Evolutionary conservation across 2,888 invertebrate species (phyloP).

Genomic region (Panorpa germanica): DNA sequence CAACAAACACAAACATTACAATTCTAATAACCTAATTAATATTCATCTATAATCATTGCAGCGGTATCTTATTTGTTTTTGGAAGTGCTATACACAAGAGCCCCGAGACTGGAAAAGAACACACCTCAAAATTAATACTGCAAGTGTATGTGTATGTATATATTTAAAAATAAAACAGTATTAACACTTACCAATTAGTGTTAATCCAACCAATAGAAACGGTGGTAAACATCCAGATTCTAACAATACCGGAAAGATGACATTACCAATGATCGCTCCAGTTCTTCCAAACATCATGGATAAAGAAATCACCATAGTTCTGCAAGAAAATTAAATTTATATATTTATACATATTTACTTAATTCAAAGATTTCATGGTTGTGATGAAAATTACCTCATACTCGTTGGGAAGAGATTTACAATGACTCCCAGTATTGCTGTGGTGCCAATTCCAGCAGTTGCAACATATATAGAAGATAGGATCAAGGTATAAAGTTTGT

Average conservation of each 20-base stretch:
- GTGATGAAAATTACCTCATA: conserved; percentile 27
- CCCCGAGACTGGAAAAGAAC: conserved; percentile 15
- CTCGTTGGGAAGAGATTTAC: conserved; percentile 47
- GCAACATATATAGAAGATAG: conserved; percentile 34
- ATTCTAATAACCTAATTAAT: too few relatives aligned
- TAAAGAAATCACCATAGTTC: conserved; percentile 52
- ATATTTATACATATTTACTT: background rate
- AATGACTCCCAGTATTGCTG: conserved; percentile 38
- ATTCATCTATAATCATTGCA: too few relatives aligned
- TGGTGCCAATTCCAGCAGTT: conserved; percentile 32
- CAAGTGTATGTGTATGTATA: background rate
- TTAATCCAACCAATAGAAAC: conserved; percentile 43
- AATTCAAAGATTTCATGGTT: background rate
- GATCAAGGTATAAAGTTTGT: conserved; percentile 28
- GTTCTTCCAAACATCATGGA: conserved; percentile 51
- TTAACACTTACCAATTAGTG: conserved; percentile 32
- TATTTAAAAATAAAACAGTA: conserved; percentile 3
- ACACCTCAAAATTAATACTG: conserved; percentile 2
- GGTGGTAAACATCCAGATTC: conserved; percentile 50
- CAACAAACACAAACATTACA: too few relatives aligned
- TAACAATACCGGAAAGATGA: conserved; percentile 48
- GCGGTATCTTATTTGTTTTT: conserved; percentile 8
- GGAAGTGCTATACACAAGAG: conserved; percentile 17
- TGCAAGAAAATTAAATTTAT: conserved; percentile 19
- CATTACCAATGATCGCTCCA: conserved; percentile 51